Conservation (phyloP, 2,888 invertebrate species). For the Prionchulus punctatus region DNA sequence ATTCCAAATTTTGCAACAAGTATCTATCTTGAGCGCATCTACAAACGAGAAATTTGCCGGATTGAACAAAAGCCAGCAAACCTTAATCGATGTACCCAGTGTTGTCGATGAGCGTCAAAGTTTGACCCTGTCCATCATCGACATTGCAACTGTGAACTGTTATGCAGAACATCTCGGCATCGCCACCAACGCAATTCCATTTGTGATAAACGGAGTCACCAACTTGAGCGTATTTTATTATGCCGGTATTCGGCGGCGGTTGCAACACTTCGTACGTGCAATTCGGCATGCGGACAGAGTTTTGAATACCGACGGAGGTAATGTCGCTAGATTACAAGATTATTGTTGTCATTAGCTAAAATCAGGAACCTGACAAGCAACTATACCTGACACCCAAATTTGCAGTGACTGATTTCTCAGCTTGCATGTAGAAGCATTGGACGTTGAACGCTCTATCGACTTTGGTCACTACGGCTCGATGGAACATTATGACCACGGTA, state of each 20-base stretch:
- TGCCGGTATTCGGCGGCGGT: not conserved
- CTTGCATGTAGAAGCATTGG: slow-evolving; percentile 11
- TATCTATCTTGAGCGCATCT: slow-evolving; percentile 9
- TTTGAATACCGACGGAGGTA: no score
- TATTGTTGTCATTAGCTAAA: no score
- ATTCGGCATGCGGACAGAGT: slow-evolving; percentile 11
- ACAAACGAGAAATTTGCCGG: no score
- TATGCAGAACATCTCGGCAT: slow-evolving; percentile 10
- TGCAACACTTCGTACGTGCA: slow-evolving; percentile 10
- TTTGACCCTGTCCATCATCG: slow-evolving; percentile 6
- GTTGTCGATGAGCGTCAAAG: no score
- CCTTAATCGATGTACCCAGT: no score
- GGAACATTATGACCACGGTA: slow-evolving; percentile 10
- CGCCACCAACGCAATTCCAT: slow-evolving; percentile 10
- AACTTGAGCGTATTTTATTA: slow-evolving; percentile 8
- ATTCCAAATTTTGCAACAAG: slow-evolving; percentile 11
- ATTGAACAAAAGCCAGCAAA: no score
- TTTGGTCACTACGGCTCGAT: slow-evolving; percentile 10
- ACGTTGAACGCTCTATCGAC: slow-evolving; percentile 10
- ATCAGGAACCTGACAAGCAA: no score
- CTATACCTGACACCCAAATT: slow-evolving; percentile 10
- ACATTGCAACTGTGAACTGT: slow-evolving; percentile 10
- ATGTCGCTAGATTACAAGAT: no score
- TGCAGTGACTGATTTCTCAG: slow-evolving; percentile 3
- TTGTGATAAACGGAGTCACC: slow-evolving; percentile 11